phyloP scores from a whole-genome alignment of 2,888 invertebrate species.

The Heliconius erato region DNA sequence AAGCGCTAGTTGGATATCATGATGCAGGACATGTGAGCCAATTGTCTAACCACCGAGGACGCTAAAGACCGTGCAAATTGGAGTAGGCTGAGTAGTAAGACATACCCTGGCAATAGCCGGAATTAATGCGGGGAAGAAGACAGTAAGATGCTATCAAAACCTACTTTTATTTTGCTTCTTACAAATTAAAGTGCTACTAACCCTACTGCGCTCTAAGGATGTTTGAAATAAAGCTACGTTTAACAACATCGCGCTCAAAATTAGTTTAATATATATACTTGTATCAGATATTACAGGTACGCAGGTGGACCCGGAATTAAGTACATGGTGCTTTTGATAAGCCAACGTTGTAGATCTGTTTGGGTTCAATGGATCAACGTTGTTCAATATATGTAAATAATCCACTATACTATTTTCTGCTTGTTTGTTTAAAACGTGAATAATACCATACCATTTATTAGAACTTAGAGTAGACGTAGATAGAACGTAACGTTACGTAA shows the following conservation, averaged over 20 bases:
- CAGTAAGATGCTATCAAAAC: no score
- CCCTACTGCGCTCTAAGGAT: conserved; percentile 63
- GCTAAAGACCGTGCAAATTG: no score
- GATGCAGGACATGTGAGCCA: no score
- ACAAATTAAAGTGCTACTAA: conserved; percentile 27
- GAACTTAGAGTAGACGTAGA: no score
- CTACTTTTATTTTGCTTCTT: not conserved
- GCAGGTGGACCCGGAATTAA: conserved; percentile 47
- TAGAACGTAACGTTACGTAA: no score
- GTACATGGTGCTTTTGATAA: conserved; percentile 11
- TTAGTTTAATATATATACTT: conserved; percentile 70
- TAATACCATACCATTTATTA: not conserved
- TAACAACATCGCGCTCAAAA: conserved; percentile 75
- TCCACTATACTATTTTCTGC: not conserved
- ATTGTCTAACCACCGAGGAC: no score
- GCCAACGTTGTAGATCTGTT: not conserved
- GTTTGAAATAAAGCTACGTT: conserved; percentile 81
- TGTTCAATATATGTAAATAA: not conserved
- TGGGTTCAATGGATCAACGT: not conserved
- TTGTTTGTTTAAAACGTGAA: not conserved
- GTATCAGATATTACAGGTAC: conserved; percentile 49
- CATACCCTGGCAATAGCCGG: no score
- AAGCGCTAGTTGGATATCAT: no score
- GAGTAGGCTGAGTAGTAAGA: no score
- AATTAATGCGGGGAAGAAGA: no score